Base-by-base conservation (phyloP, 2,888 invertebrate species). In the Zootermopsis nevadensis region DNA sequence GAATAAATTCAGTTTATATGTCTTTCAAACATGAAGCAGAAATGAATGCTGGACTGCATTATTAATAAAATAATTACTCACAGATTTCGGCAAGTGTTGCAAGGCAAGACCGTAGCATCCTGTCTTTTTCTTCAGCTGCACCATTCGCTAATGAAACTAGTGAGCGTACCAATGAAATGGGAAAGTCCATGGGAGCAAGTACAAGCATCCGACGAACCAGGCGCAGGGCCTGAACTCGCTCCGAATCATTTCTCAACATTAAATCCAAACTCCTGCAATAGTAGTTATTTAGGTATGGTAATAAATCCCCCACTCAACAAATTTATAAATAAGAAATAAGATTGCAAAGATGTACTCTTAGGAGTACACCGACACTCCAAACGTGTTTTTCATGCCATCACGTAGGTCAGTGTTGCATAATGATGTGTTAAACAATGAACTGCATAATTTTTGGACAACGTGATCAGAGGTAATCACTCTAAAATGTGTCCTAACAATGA, bases 31-130 rank as follows among this genome's bases (percentile, higher is more conserved):
- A 38, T 38, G 38, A 38, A 38, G 38, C 38, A 38, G 38, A 10
- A 38, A 38, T 38, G 38, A 4, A 7, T 38, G 38, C 10, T 10
- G 38, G 38, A 38, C 6, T 38, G 38, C 19, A 48, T 48, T 0
- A 48, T 48, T 48, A 6, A 48, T 19, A 48, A 48, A 12, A 48
- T 0, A 48, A 48, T 19, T 0, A 89, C 91, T 88, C 89, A 95
- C 95, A 96, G 87, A 98, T 92, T 91, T 98, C 98, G 86, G 97
- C 96, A 22, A 98, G 90, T 12, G 96, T 95, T 42, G 97, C 98
- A 83, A 98, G 91, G 87, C 96, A 97, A 22, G 96, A 95, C 85
- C 97, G 92, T 74, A 97, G 92, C 88, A 98, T 92, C 85, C 96
- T 92, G 89, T 98, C 98, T 85, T 95, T 94, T 86, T 96, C 95